Evolutionary conservation across 1,140 invertebrate genomes (phyloP), one percentile per base, ranked within the genome.

Genomic region (Chelonus insularis): DNA sequence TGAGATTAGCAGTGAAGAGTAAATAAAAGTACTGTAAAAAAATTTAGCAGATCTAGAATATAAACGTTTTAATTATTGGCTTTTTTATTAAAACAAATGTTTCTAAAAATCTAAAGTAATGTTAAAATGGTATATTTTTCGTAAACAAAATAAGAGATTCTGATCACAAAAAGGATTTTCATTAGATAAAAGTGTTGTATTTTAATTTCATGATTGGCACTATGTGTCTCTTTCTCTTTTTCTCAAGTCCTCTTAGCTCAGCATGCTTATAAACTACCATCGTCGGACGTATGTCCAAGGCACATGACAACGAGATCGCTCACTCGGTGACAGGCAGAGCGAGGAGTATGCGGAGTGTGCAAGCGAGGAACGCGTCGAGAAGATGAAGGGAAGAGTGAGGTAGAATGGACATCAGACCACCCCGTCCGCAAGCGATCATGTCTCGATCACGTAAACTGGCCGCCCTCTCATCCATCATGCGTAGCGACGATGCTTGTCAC

Each of bases 381-480:
- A 51, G 32, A 54, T 50, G 58, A 14, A 20, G 39, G 25, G 8
- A 39, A 57, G 59, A 60, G 34, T 20, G 25, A 58, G 57, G 32
- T 12, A 47, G 47, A 56, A 65, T 47, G 47, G 50, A 37, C 36
- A 43, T 50, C 70, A 72, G 78, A 80, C 78, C 78, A 80, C 78
- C 78, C 78, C 76, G 79, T 72, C 68, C 66, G 71, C 66, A 55
- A 62, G 69, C 70, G 77, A 78, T 79, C 78, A 75, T 78, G 77
- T 78, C 72, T 57, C 72, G 75, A 77, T 79, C 78, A 78, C 75
- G 71, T 80, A 80, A 82, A 82, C 74, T 80, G 74, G 75, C 77
- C 80, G 77, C 78, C 74, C 73, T 68, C 76, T 82, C 77, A 82
- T 82, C 80, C 76, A 82, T 82, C 79, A 81, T 78, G 65, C 70